A percentile compares a stretch with the other conserved stretches of the same genome.
Conservation (phyloP, 2,113 vertebrate species). For the Uropsilus gracilis region DNA sequence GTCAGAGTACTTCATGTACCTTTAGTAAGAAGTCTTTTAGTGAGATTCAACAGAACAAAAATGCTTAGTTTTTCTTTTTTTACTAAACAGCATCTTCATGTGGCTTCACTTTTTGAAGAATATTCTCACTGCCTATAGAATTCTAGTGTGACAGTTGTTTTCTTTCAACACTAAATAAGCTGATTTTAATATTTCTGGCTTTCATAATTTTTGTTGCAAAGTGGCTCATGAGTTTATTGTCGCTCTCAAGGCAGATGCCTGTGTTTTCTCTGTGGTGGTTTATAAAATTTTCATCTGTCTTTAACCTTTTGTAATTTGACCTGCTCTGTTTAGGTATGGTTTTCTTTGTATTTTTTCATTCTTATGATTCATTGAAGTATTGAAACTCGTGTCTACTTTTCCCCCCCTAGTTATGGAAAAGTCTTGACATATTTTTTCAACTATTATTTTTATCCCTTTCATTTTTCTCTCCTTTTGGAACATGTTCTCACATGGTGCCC, state of each 20-base stretch:
- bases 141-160: not conserved
- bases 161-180: not conserved
- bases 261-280: not conserved
- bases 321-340: not conserved
- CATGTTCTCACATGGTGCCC: not conserved
- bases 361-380: not conserved
- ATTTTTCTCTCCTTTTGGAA: not conserved
- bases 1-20: not conserved
- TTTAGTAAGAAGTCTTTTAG: not conserved
- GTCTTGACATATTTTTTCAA: not conserved
- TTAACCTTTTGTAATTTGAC: not conserved
- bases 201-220: not conserved
- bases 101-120: not conserved
- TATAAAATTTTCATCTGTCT: not conserved
- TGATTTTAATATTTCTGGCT: not conserved
- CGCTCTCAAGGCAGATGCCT: not conserved
- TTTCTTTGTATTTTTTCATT: conserved; percentile 4
- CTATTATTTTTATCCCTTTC: not conserved
- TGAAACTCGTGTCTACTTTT: not conserved
- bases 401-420: not conserved
- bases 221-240: not conserved
- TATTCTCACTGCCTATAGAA: not conserved
- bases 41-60: not conserved
- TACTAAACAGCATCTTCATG: not conserved
- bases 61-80: not conserved